These are phyloP conservation scores for Dryomyza anilis DNA, from an alignment of 2,888 invertebrate species.

Conservation along the genomic window DNA sequence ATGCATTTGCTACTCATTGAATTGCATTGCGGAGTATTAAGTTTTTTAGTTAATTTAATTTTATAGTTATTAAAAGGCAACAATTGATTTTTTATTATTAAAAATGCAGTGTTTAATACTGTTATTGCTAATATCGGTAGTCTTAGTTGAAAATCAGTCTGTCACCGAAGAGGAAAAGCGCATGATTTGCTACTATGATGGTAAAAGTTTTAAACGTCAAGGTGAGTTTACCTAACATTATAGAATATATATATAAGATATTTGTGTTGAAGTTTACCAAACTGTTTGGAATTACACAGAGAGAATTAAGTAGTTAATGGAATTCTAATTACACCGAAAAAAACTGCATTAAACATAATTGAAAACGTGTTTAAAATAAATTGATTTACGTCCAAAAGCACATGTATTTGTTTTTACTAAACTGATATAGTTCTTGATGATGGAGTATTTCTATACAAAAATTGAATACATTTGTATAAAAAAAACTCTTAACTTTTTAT, in stretches of 20 bases:
- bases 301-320: background rate
- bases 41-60: background rate
- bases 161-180: slow-evolving; percentile 41
- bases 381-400: too few relatives aligned
- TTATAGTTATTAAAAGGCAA: slow-evolving; percentile 14
- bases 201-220: slow-evolving; percentile 52
- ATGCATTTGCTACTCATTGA: slow-evolving; percentile 40
- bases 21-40: too few relatives aligned
- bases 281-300: background rate
- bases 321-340: background rate
- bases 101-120: slow-evolving; percentile 51
- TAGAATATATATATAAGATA: too few relatives aligned
- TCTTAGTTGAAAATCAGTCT: slow-evolving; percentile 42
- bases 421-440: too few relatives aligned
- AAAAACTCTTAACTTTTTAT: too few relatives aligned
- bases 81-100: background rate
- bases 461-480: too few relatives aligned
- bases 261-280: too few relatives aligned
- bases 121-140: slow-evolving; percentile 45
- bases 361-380: too few relatives aligned
- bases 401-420: too few relatives aligned
- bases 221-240: slow-evolving; percentile 49
- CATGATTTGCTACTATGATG: slow-evolving; percentile 55
- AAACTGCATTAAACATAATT: background rate
- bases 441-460: too few relatives aligned